phyloP scores from a whole-genome alignment of 2,888 invertebrate species.

The Callyntrura guangdongensis region DNA sequence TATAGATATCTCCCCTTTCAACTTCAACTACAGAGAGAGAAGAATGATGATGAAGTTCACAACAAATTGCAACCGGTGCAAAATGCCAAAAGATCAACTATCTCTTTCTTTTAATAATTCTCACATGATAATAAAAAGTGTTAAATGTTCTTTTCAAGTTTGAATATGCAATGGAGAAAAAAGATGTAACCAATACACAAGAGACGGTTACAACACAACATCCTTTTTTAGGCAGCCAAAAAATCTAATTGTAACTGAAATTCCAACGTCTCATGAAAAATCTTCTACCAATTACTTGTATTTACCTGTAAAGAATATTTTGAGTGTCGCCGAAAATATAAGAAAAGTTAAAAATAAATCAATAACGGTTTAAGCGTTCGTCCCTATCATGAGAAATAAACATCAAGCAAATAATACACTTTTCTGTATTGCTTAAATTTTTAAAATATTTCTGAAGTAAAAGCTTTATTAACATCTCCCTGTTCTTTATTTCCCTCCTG shows the following conservation, averaged over 20 bases:
- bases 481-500: neutral
- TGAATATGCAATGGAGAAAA: neutral
- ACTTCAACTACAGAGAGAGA: neutral
- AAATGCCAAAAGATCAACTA: constrained; percentile 66
- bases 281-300: too few species aligned
- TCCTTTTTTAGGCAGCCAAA: neutral
- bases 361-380: too few species aligned
- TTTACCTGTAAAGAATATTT: too few species aligned
- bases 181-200: neutral
- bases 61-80: constrained; percentile 51
- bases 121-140: constrained; percentile 43
- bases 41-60: constrained; percentile 21
- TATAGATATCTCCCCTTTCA: neutral
- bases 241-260: too few species aligned
- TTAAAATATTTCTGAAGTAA: too few species aligned
- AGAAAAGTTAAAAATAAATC: too few species aligned
- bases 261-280: too few species aligned
- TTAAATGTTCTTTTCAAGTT: constrained; percentile 14
- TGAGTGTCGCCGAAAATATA: too few species aligned
- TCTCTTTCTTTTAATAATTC: constrained; percentile 62
- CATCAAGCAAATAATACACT: too few species aligned
- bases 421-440: too few species aligned
- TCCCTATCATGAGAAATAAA: too few species aligned
- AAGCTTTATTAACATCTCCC: constrained; percentile 37
- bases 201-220: neutral